Percentiles rank a stretch among this genome's conserved stretches.
Evolutionary conservation across 2,113 vertebrate genomes (phyloP).

Genomic region (Eonycteris spelaea): DNA sequence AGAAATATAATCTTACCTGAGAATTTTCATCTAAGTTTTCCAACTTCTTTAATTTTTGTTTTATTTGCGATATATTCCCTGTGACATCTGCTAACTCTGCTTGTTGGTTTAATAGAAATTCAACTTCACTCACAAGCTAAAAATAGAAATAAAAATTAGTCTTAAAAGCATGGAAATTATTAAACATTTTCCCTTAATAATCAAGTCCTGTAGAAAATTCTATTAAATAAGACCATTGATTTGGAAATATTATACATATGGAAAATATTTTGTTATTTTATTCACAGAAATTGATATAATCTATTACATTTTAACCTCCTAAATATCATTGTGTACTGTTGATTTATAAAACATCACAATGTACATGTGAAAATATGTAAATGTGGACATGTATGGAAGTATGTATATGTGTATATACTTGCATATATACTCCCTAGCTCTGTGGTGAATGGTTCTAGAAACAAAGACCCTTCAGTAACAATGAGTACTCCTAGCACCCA

Average conservation of each 20-base stretch:
- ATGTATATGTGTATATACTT: neutral
- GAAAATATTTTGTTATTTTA: slow-evolving; percentile 35
- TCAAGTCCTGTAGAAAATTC: neutral
- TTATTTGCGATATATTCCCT: slow-evolving; percentile 85
- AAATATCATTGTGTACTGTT: neutral
- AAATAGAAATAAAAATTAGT: slow-evolving; percentile 57
- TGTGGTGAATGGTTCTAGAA: neutral
- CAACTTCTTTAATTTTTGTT: slow-evolving; percentile 88
- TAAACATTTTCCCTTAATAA: slow-evolving; percentile 14
- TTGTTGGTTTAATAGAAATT: slow-evolving; percentile 87
- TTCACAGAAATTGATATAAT: neutral
- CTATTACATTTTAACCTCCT: neutral
- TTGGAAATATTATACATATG: neutral
- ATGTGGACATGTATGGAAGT: neutral
- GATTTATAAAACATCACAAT: neutral
- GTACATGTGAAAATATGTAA: neutral
- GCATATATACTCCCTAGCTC: neutral
- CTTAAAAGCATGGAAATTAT: slow-evolving; percentile 52
- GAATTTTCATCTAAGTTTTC: slow-evolving; percentile 86
- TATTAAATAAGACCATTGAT: neutral
- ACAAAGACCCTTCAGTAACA: neutral
- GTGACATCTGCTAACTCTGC: slow-evolving; percentile 83
- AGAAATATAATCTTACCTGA: slow-evolving; percentile 83
- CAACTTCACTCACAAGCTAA: slow-evolving; percentile 89
- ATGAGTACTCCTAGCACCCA: neutral